These are phyloP conservation scores for Nomada fucata DNA, from an alignment of 2,888 invertebrate genomes.

Conservation along the genomic window DNA sequence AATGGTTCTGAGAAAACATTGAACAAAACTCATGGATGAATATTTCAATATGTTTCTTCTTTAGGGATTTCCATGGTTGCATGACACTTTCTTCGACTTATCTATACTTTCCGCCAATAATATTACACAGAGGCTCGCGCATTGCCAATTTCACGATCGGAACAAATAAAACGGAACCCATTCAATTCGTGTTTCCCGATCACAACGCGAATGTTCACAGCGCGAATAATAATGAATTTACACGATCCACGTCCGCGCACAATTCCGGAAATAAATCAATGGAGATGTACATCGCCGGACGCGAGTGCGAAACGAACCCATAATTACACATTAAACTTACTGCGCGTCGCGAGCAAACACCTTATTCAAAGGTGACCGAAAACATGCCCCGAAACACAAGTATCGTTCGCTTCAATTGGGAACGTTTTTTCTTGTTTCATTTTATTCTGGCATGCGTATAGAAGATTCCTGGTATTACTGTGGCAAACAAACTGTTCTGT, in stretches of 20 bases:
- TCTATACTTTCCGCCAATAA: not conserved
- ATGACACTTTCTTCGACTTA: too few relatives aligned
- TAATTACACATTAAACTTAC: constrained; percentile 22
- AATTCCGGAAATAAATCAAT: constrained; percentile 14
- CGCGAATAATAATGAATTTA: constrained; percentile 24
- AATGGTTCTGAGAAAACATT: too few relatives aligned
- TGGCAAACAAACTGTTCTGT: too few relatives aligned
- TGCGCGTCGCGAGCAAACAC: not conserved
- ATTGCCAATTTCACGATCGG: not conserved
- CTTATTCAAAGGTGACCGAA: not conserved
- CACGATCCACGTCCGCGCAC: not conserved
- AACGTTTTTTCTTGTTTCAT: too few relatives aligned
- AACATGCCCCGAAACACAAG: not conserved
- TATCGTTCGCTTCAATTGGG: too few relatives aligned
- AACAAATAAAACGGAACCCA: not conserved
- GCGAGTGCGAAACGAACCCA: not conserved
- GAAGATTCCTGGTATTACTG: too few relatives aligned
- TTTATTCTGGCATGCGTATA: too few relatives aligned
- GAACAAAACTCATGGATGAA: too few relatives aligned
- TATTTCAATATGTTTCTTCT: not conserved
- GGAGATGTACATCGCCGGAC: not conserved
- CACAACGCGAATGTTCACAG: not conserved
- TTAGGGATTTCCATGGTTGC: too few relatives aligned
- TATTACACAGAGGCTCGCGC: not conserved
- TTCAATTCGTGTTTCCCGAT: not conserved